Evolutionary conservation across 2,113 vertebrate species (phyloP).

Genomic region (Hippocampus zosterae): DNA sequence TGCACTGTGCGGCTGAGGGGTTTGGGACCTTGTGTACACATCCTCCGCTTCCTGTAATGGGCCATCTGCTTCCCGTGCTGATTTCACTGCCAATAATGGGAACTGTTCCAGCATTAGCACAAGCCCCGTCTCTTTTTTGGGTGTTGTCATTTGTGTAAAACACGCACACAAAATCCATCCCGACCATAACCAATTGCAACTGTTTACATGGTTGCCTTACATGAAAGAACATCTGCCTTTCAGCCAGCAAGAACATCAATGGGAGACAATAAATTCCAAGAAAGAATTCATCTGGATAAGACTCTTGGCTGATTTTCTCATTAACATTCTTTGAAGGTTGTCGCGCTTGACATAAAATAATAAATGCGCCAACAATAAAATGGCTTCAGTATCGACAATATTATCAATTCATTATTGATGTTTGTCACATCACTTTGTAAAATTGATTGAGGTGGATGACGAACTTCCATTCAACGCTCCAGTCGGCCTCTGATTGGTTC

Average conservation of each 20-base stretch:
- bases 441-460: no score
- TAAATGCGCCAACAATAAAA: no score
- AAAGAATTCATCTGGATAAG: neutral
- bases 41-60: constrained; percentile 22
- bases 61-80: constrained; percentile 69
- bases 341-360: no score
- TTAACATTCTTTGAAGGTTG: no score
- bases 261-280: neutral
- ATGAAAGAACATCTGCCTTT: neutral
- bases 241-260: neutral
- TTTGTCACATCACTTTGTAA: neutral
- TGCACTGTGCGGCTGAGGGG: neutral
- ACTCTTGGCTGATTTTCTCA: no score
- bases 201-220: neutral
- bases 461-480: no score
- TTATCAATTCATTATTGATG: no score
- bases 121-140: constrained; percentile 22
- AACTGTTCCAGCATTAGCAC: constrained; percentile 36
- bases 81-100: constrained; percentile 55
- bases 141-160: neutral
- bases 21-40: constrained; percentile 3
- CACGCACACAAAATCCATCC: neutral
- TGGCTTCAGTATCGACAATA: no score
- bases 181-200: neutral
- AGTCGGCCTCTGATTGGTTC: no score